Evolutionary conservation across 64 coral and sea anemone genomes (phyloP), one percentile per base, ranked within the genome.

Genomic region (Trachythela sp.): DNA sequence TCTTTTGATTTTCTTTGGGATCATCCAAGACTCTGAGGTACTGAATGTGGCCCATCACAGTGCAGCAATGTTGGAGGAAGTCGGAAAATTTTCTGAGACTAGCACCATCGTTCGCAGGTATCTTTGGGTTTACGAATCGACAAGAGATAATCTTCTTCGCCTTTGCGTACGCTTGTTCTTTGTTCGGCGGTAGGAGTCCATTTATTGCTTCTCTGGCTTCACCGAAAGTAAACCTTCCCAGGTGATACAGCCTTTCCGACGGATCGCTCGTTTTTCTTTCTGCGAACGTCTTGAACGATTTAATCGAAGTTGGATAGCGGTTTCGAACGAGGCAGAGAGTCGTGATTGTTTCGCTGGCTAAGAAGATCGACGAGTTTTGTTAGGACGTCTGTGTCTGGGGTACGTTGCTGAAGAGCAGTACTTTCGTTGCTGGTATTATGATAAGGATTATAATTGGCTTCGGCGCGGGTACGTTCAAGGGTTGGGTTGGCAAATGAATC

Each of bases 201-300:
- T 38, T 87, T 58, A 92, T 77, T 36, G 85, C 34, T 48, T 94
- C 50, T 40, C 90, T 94, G 0, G 88, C 70, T 33, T 94, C 92
- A 26, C 85, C 84, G 0, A n/a, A 31, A 0, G 85, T 90, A 39
- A 49, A 94, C 86, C 29, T 90, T 6, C 85, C 72, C 8, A 94
- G 85, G 59, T 90, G 90, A 31, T 87, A 91, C 20, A 94, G 37
- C 36, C 89, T 39, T 29, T 94, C 92, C 17, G 85, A 59, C 27
- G 85, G 75, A 2, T 84, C 37, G 0, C 9, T 80, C 54, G 86
- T 85, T 88, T 83, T 35, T 40, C 89, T 38, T 40, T 94, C 90
- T 51, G 84, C 90, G 3, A 95, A 86, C 9, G 87, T 92, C 26
- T 95, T 87, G 39, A 95, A 92, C 0, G 90, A 85, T 40, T 95